Conservation (phyloP, 1,140 invertebrate genomes). For the Trachymyrmex cornetzi region DNA sequence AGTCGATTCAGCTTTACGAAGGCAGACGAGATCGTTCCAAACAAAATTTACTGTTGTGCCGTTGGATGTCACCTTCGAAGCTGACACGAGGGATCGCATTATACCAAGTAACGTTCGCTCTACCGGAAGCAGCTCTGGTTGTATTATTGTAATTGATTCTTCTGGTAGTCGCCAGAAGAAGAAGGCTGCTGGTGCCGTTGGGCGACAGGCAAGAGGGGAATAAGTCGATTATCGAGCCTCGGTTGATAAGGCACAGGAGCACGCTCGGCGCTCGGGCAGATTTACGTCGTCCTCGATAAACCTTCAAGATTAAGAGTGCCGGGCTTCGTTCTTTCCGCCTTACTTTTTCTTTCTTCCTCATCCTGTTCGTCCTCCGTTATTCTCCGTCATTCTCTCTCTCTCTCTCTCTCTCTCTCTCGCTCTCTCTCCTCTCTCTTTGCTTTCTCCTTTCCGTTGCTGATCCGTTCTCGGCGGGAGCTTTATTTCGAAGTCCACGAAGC, state of each 20-base stretch:
- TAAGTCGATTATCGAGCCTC: constrained; percentile 77
- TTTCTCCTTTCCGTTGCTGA: constrained; percentile 34
- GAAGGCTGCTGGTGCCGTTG: constrained; percentile 19
- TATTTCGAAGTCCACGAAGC: constrained; percentile 72
- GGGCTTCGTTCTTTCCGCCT: constrained; percentile 57
- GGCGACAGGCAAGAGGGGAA: constrained; percentile 43
- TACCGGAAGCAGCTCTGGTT: constrained; percentile 63
- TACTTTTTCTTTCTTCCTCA: constrained; percentile 9
- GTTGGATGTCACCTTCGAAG: constrained; percentile 13
- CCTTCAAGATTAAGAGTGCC: constrained; percentile 80
- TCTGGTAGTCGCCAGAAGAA: constrained; percentile 33
- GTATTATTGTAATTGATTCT: constrained; percentile 78
- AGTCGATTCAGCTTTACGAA: constrained; percentile 47
- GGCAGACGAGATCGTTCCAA: constrained; percentile 19
- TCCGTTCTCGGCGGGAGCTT: constrained; percentile 56
- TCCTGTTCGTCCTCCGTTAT: constrained; percentile 6
- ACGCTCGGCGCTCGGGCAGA: constrained; percentile 77
- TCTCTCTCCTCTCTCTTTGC: background rate
- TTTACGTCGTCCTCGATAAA: constrained; percentile 83
- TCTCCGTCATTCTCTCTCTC: background rate
- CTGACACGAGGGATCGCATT: constrained; percentile 62
- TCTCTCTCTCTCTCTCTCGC: background rate
- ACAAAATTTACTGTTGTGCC: constrained; percentile 32
- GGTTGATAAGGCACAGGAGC: constrained; percentile 78
- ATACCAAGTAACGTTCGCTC: constrained; percentile 65